These are phyloP conservation scores for Sceloporus tristichus DNA, from an alignment of 2,113 vertebrate species.

Conservation along the genomic window DNA sequence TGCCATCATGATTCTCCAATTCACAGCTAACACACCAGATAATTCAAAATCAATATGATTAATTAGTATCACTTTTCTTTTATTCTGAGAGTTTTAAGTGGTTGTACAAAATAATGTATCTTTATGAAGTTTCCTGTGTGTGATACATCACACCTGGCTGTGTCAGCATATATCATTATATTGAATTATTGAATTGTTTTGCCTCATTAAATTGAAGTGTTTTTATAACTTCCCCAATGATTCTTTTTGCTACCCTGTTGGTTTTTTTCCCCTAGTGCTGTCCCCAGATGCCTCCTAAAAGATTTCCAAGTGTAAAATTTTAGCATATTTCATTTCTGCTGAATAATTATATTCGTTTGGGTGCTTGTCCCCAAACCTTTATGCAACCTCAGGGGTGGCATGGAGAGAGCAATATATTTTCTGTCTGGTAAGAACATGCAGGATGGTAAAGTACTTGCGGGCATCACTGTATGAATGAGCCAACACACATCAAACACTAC, in stretches of 20 bases:
- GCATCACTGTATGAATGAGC: neutral
- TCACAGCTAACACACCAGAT: neutral
- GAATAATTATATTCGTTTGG: neutral
- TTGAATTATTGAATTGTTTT: constrained; percentile 29
- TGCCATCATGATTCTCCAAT: constrained; percentile 8
- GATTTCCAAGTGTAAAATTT: neutral
- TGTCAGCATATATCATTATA: constrained; percentile 10
- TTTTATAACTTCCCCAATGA: constrained; percentile 1
- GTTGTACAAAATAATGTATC: neutral
- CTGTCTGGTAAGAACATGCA: neutral
- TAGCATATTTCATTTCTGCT: constrained; percentile 2
- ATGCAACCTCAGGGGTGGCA: neutral
- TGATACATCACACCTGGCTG: neutral
- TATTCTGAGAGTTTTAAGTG: constrained; percentile 21
- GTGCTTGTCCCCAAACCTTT: neutral
- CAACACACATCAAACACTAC: neutral
- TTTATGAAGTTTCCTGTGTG: constrained; percentile 10
- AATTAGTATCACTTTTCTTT: constrained; percentile 20
- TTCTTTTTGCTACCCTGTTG: constrained; percentile 6
- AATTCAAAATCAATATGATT: constrained; percentile 30
- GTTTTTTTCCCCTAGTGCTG: neutral
- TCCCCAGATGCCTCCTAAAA: neutral
- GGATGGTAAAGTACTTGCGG: neutral
- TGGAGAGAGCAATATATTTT: neutral
- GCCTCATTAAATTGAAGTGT: constrained; percentile 12